Conservation (phyloP, 2,888 invertebrate genomes). For the Caenorhabditis sinica region DNA sequence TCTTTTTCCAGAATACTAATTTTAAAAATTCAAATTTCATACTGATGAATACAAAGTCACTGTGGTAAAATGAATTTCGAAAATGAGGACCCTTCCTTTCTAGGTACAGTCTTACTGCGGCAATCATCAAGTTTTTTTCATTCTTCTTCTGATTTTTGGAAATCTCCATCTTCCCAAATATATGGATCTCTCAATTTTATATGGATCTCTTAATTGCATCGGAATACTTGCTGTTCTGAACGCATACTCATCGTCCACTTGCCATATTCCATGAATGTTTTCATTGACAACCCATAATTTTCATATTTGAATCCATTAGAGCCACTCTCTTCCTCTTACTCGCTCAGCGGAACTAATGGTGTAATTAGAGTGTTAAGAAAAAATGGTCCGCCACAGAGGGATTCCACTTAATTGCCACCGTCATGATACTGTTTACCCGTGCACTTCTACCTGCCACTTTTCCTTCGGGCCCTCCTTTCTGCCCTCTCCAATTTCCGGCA, state of each 20-base stretch:
- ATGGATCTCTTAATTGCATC: too few relatives aligned
- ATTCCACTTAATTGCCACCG: conserved; percentile 43
- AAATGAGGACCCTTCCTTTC: too few relatives aligned
- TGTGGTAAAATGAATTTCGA: too few relatives aligned
- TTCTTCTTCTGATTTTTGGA: too few relatives aligned
- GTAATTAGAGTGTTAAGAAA: conserved; percentile 56
- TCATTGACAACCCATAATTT: not conserved
- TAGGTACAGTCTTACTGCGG: too few relatives aligned
- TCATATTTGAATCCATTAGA: conserved; percentile 44
- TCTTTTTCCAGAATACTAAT: too few relatives aligned
- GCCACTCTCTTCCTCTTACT: not conserved
- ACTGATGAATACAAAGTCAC: too few relatives aligned
- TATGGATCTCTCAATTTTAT: too few relatives aligned
- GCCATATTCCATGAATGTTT: not conserved
- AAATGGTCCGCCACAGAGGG: not conserved
- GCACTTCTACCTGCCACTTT: conserved; percentile 20
- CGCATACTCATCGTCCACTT: not conserved
- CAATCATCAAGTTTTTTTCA: too few relatives aligned
- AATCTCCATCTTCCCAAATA: too few relatives aligned
- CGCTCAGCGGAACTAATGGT: conserved; percentile 36
- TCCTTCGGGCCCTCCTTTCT: not conserved
- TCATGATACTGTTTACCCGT: conserved; percentile 53
- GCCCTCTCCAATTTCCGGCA: conserved; percentile 26
- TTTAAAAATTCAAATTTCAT: too few relatives aligned
- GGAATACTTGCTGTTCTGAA: not conserved